These are phyloP conservation scores for Parus major DNA, from an alignment of 2,113 vertebrate species.

Conservation along the genomic window DNA sequence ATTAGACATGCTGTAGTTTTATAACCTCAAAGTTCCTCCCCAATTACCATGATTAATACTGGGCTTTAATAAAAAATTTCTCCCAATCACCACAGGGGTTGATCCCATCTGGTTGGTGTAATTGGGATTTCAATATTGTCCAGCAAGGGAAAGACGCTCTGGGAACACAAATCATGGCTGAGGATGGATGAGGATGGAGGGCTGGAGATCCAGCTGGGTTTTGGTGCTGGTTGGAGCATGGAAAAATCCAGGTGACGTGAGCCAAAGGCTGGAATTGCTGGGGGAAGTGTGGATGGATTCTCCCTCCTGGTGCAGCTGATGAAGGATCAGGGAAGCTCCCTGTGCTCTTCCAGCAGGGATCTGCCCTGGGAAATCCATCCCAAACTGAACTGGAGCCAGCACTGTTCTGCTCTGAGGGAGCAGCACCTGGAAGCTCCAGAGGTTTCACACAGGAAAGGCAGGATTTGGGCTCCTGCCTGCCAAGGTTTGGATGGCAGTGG, in stretches of 20 bases:
- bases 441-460: background rate
- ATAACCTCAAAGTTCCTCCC: constrained; percentile 62
- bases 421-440: background rate
- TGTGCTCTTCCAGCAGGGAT: fast-evolving
- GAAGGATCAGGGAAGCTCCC: background rate
- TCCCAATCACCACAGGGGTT: constrained; percentile 49
- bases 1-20: constrained; percentile 69
- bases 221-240: background rate
- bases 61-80: constrained; percentile 58
- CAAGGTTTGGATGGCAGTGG: background rate
- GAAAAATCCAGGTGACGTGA: background rate
- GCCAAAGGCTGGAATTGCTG: background rate
- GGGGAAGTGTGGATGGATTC: too few relatives aligned
- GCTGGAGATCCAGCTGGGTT: background rate
- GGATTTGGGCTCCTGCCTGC: background rate
- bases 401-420: background rate
- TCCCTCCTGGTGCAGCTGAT: fast-evolving
- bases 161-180: background rate
- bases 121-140: constrained; percentile 41
- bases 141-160: background rate
- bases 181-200: background rate
- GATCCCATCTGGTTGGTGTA: constrained; percentile 64
- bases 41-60: constrained; percentile 68
- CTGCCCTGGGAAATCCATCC: background rate
- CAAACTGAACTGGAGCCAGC: background rate